Base-by-base conservation (phyloP, 2,797 vertebrate species). In the Cichlasoma orientale region DNA sequence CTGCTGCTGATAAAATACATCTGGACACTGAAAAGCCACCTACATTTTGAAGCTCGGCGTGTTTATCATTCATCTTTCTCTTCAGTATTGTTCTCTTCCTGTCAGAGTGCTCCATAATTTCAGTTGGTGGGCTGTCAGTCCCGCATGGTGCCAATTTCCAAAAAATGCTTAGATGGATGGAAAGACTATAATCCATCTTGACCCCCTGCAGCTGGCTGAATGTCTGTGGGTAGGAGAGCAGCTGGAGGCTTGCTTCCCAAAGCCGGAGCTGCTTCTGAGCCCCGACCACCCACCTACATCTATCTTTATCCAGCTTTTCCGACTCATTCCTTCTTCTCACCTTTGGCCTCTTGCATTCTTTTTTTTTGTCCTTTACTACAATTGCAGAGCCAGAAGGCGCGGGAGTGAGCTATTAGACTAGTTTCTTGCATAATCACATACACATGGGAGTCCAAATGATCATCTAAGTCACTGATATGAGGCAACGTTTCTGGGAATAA, bases 291-390 rank as follows among this genome's bases (percentile, higher is more conserved):
- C 77, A 41, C 73, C 66, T 82, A 53, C 29, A 63, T 87, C 81
- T 59, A 19, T 87, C 78, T 76, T 71, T 58, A 66, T 79, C 68
- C 59, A 61, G 41, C 58, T 44, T 66, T 82, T 84, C 54, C 69
- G 72, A n/a, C 55, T 77, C 79, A 80, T 89, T 89, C 66, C 53
- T 71, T 63, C 73, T 57, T 66, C 61, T 79, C 77, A 77, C 82
- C 78, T 89, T 70, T 85, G 75, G 59, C 82, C 79, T 68, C 57
- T 56, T 3, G 6, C 27, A 3, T 56, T 75, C 23, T 12, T 13
- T 9, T 56, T 36, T 58, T 36, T 36, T 11, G 36, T 57, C 14
- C 44, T 57, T 52, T 18, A 25, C 58, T 73, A 54, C 23, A 52
- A 58, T 29, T 16, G 29, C 59, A 29, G 10, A 70, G 75, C n/a